Percentiles rank a stretch among this genome's conserved stretches.
Conservation (phyloP, 1,140 invertebrate species). For the Cydia strobilella region DNA sequence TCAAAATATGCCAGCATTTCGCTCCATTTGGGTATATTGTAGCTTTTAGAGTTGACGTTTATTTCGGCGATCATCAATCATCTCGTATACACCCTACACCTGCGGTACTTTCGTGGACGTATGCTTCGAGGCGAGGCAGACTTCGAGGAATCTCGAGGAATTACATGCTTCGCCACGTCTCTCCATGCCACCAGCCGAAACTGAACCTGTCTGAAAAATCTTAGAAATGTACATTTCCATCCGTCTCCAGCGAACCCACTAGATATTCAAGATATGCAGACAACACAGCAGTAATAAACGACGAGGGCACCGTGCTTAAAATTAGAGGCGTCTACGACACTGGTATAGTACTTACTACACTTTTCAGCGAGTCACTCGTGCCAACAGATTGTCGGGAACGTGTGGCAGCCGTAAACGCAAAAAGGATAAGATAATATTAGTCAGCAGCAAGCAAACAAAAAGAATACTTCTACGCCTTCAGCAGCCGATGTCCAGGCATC, state of each 20-base stretch:
- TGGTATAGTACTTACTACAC: constrained; percentile 14
- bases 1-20: too few species aligned
- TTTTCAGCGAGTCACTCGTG: background rate
- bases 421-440: background rate
- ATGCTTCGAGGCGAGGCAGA: too few species aligned
- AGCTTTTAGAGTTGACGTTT: too few species aligned
- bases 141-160: too few species aligned
- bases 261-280: background rate
- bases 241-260: background rate
- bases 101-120: too few species aligned
- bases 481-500: background rate
- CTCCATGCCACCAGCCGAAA: too few species aligned
- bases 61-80: too few species aligned
- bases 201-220: background rate
- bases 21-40: too few species aligned
- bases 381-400: too few species aligned
- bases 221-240: background rate
- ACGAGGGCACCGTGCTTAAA: background rate
- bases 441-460: background rate
- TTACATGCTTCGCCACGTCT: too few species aligned
- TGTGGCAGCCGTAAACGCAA: background rate
- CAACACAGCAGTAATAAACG: background rate
- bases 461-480: too few species aligned
- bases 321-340: background rate
- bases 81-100: too few species aligned